phyloP scores from a whole-genome alignment of 2,888 invertebrate genomes.

The Chymomyza fuscimana region DNA sequence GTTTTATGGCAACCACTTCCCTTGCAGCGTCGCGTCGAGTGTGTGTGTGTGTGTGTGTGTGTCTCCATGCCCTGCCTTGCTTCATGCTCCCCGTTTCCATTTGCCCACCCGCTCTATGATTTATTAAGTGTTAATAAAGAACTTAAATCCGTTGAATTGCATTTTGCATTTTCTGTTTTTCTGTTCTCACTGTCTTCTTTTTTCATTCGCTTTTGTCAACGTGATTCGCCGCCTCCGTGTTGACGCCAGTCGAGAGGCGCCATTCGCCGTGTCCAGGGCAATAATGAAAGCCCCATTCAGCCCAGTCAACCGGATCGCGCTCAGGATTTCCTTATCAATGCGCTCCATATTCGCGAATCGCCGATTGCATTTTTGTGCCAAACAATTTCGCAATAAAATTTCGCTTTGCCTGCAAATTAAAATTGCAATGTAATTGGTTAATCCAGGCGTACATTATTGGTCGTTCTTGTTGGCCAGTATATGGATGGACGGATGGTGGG shows the following conservation, averaged over 20 bases:
- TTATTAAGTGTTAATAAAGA: slow-evolving; percentile 79
- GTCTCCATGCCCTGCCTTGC: slow-evolving; percentile 5
- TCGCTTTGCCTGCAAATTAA: slow-evolving; percentile 76
- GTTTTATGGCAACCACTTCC: slow-evolving; percentile 70
- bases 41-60: slow-evolving; percentile 9
- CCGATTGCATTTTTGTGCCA: slow-evolving; percentile 64
- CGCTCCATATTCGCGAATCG: slow-evolving; percentile 62
- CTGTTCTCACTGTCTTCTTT: slow-evolving; percentile 35
- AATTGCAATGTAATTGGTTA: slow-evolving; percentile 79
- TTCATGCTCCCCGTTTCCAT: neutral
- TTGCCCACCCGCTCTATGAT: slow-evolving; percentile 49
- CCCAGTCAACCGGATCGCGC: slow-evolving; percentile 22
- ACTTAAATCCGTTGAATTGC: slow-evolving; percentile 76
- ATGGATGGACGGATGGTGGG: slow-evolving; percentile 22
- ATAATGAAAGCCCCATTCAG: neutral
- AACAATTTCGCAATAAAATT: slow-evolving; percentile 78
- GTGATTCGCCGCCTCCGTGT: slow-evolving; percentile 9
- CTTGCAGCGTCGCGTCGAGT: slow-evolving; percentile 32
- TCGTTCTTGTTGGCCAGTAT: slow-evolving; percentile 39
- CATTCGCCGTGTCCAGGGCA: neutral
- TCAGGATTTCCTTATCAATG: slow-evolving; percentile 75
- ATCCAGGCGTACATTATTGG: slow-evolving; percentile 76
- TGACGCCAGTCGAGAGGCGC: slow-evolving; percentile 7
- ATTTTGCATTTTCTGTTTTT: slow-evolving; percentile 59
- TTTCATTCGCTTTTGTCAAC: slow-evolving; percentile 23